phyloP scores from a whole-genome alignment of 2,888 invertebrate genomes.

The Bugula neritina region DNA sequence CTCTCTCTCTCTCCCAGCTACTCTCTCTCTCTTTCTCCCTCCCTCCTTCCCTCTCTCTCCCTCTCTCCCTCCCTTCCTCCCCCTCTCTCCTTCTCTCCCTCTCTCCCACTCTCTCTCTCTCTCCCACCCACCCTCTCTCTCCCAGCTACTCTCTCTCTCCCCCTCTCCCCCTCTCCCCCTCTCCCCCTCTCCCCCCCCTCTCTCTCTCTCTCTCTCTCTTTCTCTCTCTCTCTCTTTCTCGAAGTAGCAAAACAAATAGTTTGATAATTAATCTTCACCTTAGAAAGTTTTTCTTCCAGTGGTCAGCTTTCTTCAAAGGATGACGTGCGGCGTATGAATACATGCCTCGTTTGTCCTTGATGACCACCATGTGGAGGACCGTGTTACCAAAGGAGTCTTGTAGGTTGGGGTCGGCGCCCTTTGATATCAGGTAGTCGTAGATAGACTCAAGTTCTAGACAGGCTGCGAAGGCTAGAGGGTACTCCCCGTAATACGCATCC shows the following conservation, averaged over 20 bases:
- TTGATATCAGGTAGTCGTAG: slow-evolving; percentile 86
- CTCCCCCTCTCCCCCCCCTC: background rate
- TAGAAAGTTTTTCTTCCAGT: slow-evolving; percentile 75
- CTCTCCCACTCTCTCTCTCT: too few relatives aligned
- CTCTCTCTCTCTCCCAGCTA: slow-evolving; percentile 5
- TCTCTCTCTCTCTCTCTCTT: background rate
- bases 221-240: background rate
- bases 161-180: background rate
- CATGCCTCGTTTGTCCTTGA: slow-evolving; percentile 95
- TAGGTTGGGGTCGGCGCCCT: slow-evolving; percentile 88
- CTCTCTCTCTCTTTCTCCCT: background rate
- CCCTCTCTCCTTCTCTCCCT: background rate
- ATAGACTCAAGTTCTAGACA: slow-evolving; percentile 94
- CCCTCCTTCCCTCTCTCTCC: background rate
- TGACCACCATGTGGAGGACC: slow-evolving; percentile 98
- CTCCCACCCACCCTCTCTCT: background rate
- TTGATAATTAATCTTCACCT: background rate
- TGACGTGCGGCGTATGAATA: slow-evolving; percentile 94
- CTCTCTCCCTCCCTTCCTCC: slow-evolving; percentile 1
- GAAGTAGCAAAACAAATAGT: too few relatives aligned
- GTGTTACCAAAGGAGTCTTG: slow-evolving; percentile 96
- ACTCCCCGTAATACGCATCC: slow-evolving; percentile 92
- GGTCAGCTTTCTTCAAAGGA: slow-evolving; percentile 69
- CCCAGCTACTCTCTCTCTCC: background rate
- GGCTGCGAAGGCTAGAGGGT: slow-evolving; percentile 93